These are phyloP conservation scores for Antitype chi DNA, from an alignment of 2,888 invertebrate species.

Conservation along the genomic window DNA sequence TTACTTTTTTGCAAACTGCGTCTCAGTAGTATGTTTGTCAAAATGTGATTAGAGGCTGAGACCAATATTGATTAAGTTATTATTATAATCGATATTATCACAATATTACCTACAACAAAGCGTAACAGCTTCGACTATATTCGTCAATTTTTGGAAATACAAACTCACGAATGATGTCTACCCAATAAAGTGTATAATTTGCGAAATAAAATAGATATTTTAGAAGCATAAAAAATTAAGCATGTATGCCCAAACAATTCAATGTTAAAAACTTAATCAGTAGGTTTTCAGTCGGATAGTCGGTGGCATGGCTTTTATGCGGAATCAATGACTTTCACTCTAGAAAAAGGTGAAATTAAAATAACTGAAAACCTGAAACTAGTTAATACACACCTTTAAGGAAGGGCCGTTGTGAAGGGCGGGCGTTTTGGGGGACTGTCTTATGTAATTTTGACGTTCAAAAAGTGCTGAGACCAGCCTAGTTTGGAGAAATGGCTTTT, in stretches of 20 bases:
- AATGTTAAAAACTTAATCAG: background rate
- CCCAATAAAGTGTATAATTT: background rate
- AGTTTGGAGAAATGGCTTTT: too few species aligned
- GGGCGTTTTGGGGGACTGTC: too few species aligned
- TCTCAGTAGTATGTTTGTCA: background rate
- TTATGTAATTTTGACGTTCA: too few species aligned
- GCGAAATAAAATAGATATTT: background rate
- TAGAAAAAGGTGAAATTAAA: too few species aligned
- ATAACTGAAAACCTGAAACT: too few species aligned
- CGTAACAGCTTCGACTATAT: background rate
- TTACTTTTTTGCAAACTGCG: background rate
- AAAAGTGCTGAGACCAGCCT: too few species aligned
- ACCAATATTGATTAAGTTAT: background rate
- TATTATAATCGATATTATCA: background rate
- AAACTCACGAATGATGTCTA: background rate
- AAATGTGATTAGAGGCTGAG: background rate
- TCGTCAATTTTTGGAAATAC: background rate
- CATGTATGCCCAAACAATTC: background rate
- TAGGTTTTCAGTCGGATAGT: too few species aligned
- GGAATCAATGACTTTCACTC: too few species aligned
- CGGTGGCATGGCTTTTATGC: too few species aligned
- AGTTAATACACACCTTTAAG: too few species aligned
- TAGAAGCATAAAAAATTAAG: background rate
- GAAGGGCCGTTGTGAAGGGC: too few species aligned
- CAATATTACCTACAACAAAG: background rate